Base-by-base conservation (phyloP, 2,797 vertebrate genomes). In the Oreonectes daqikongensis region DNA sequence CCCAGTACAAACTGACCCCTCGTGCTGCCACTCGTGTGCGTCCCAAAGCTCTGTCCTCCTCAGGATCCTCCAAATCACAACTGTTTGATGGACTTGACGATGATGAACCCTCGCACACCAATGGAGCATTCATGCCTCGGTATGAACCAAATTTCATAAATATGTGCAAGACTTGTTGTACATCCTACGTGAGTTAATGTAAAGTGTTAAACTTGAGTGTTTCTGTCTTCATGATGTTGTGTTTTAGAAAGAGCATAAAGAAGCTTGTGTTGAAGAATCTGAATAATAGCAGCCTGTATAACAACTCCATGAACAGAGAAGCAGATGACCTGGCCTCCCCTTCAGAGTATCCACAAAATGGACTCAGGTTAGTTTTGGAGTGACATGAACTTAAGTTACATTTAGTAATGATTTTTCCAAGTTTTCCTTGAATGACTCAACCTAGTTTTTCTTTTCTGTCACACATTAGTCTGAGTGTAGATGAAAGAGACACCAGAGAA, bases 1-100 rank as follows among this genome's bases (percentile, higher is more conserved):
- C 96, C 1, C 97, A 97, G 87, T 98, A 99, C 92, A 98, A 96
- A 84, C 86, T 98, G 85, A 98, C 95, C 0, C 96, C 96, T 0
- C 95, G 97, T 0, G 97, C 97, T 0, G 97, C 96, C 0, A 97
- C 96, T 17, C 86, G 96, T 1, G 94, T 99, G 18, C 93, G 97
- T 0, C 97, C 96, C 3, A 99, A 97, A 83, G 96, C 96, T 0
- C 86, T 99, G 75, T 92, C 95, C 5, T 95, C 95, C 0, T 93
- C 94, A 0, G 94, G 95, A 1, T 91, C 94, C 0, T 93, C 94
- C 1, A 98, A 99, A 79, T 95, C 95, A 0, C 96, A 98, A 73
- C 95, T 99, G 0, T 99, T 99, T 0, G 97, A 99, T 32, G 95
- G 95, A 0, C 89, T 99, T 18, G 96, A 99, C 3, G 97, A 99